phyloP scores from a whole-genome alignment of 2,888 invertebrate species.

The Tachina fera region DNA sequence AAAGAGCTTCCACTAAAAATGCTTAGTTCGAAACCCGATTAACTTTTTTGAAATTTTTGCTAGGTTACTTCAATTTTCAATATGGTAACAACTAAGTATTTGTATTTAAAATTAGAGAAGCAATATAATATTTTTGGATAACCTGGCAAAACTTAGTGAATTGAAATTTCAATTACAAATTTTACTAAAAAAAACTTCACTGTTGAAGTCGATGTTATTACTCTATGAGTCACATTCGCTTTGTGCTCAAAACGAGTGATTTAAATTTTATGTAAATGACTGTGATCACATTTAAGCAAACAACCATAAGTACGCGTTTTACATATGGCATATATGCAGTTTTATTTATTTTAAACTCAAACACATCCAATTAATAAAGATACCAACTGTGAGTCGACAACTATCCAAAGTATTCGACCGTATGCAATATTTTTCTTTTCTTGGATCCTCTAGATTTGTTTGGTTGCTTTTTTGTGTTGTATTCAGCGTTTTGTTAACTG shows the following conservation, averaged over 20 bases:
- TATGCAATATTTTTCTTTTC: slow-evolving; percentile 37
- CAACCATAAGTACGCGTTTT: slow-evolving; percentile 36
- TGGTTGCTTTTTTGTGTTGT: slow-evolving; percentile 9
- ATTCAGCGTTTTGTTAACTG: slow-evolving; percentile 60
- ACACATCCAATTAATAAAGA: slow-evolving; percentile 71
- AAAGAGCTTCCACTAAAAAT: too few species aligned
- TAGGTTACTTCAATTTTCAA: too few species aligned
- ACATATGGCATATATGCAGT: slow-evolving; percentile 32
- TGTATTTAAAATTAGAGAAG: too few species aligned
- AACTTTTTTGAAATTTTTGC: too few species aligned
- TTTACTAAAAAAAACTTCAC: not conserved
- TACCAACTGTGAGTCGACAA: slow-evolving; percentile 71
- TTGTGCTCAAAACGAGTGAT: not conserved
- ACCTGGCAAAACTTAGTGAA: not conserved
- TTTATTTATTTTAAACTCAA: slow-evolving; percentile 64
- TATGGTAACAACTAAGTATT: too few species aligned
- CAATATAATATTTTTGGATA: not conserved
- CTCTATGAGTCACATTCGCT: too few species aligned
- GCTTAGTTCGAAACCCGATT: too few species aligned
- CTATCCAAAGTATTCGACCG: slow-evolving; percentile 59
- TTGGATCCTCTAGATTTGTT: not conserved
- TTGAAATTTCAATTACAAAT: not conserved
- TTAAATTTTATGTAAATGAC: not conserved
- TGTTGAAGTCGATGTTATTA: too few species aligned
- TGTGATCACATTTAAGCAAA: slow-evolving; percentile 30